Evolutionary conservation across 2,113 vertebrate species (phyloP).

Genomic region (Pionites leucogaster): DNA sequence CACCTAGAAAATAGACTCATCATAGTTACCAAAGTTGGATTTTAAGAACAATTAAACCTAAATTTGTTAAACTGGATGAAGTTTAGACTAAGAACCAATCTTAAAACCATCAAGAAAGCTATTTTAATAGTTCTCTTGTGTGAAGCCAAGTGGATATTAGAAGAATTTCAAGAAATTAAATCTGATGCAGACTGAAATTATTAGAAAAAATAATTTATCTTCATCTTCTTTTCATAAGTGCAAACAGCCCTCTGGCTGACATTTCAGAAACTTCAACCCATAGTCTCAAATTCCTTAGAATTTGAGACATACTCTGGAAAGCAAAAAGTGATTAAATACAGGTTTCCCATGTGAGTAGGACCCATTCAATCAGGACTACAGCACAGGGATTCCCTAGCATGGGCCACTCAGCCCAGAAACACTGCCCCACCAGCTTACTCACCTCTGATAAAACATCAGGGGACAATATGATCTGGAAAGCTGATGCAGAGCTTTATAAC

Average conservation of each 20-base stretch:
- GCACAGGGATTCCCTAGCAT: not conserved
- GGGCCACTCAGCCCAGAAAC: not conserved
- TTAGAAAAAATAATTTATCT: not conserved
- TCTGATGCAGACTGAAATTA: not conserved
- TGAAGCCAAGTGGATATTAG: not conserved
- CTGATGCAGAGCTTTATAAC: not conserved
- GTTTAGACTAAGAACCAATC: not conserved
- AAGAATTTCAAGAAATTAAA: not conserved
- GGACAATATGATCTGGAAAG: accelerated
- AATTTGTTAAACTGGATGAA: not conserved
- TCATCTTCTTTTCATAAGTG: not conserved
- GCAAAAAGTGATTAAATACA: not conserved
- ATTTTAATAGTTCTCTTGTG: not conserved
- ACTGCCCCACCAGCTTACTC: accelerated
- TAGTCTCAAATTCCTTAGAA: not conserved
- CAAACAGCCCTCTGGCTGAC: not conserved
- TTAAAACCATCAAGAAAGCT: not conserved
- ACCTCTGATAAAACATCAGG: not conserved
- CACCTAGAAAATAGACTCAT: not conserved
- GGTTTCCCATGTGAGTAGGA: not conserved
- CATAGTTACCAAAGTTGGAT: not conserved
- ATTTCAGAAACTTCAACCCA: not conserved
- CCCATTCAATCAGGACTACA: not conserved
- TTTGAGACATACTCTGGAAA: not conserved
- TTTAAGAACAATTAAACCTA: not conserved